These are phyloP conservation scores for Nannospalax galili DNA, from an alignment of 2,113 vertebrate genomes.

Conservation along the genomic window DNA sequence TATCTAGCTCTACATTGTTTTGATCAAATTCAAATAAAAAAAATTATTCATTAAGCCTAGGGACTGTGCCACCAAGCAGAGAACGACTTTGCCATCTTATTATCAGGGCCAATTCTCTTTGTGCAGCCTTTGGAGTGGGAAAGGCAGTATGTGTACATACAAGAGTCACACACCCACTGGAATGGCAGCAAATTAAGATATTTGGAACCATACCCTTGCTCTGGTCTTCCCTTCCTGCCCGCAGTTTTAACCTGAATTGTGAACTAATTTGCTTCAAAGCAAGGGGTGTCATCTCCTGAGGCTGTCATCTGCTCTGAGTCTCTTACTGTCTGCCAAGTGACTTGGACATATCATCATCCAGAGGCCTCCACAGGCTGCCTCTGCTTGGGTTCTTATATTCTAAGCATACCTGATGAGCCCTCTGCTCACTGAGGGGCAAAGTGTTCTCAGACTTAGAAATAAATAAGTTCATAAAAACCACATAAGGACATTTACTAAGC, in stretches of 20 bases:
- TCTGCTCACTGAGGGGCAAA: neutral
- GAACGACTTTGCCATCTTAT: neutral
- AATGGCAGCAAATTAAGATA: neutral
- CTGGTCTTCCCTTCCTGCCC: neutral
- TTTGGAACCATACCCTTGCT: neutral
- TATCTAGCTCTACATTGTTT: neutral
- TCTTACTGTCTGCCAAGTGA: neutral
- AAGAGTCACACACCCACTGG: fast-evolving
- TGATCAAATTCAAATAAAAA: neutral
- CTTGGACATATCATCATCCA: neutral
- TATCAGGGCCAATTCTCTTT: neutral
- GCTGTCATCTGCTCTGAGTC: fast-evolving
- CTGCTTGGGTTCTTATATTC: neutral
- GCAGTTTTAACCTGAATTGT: neutral
- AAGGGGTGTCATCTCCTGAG: neutral
- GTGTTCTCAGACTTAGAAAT: neutral
- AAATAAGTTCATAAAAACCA: neutral
- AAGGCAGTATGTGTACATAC: neutral
- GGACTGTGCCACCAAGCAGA: neutral
- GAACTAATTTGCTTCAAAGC: neutral
- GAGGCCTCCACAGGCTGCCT: neutral
- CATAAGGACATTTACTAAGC: neutral
- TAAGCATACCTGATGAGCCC: neutral
- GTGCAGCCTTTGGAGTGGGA: fast-evolving
- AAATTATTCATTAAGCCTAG: constrained; percentile 12